Conservation (phyloP, 1,140 invertebrate species). For the Leptinotarsa undecemlineata region DNA sequence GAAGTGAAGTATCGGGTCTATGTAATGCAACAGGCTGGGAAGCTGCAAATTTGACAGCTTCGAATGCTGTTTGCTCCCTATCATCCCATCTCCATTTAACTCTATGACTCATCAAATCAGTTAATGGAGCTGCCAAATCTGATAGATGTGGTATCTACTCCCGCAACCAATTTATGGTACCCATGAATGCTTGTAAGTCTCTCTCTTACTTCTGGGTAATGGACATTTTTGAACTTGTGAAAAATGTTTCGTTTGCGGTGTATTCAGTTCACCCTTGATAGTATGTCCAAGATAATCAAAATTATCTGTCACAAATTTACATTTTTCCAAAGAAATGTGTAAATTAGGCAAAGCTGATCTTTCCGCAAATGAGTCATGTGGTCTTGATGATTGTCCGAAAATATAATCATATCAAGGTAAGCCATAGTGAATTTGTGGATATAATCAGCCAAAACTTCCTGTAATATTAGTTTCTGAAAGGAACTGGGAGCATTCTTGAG, state of each 20-base stretch:
- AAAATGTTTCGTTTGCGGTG: constrained; percentile 39
- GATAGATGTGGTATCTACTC: constrained; percentile 41
- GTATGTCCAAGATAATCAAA: constrained; percentile 45
- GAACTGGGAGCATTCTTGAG: constrained; percentile 46
- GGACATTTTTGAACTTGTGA: constrained; percentile 38
- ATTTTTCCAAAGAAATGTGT: constrained; percentile 30
- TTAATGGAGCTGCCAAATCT: constrained; percentile 36
- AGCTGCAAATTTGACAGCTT: constrained; percentile 44
- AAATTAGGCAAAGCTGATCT: constrained; percentile 16
- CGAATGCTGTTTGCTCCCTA: constrained; percentile 34
- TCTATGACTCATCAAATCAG: constrained; percentile 35
- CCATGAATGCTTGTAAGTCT: constrained; percentile 43
- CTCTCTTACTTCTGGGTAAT: constrained; percentile 30
- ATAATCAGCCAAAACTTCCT: constrained; percentile 37
- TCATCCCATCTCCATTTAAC: constrained; percentile 13
- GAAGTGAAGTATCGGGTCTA: constrained; percentile 32
- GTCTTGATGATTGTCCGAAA: not conserved
- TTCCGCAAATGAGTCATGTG: constrained; percentile 22
- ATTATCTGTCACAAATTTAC: constrained; percentile 16
- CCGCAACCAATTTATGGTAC: constrained; percentile 40
- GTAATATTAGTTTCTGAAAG: constrained; percentile 46
- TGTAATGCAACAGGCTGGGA: constrained; percentile 29
- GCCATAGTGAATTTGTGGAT: constrained; percentile 40
- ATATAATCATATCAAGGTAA: constrained; percentile 44
- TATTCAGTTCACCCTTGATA: constrained; percentile 32